phyloP scores from a whole-genome alignment of 2,113 vertebrate species.

The Sander lucioperca region DNA sequence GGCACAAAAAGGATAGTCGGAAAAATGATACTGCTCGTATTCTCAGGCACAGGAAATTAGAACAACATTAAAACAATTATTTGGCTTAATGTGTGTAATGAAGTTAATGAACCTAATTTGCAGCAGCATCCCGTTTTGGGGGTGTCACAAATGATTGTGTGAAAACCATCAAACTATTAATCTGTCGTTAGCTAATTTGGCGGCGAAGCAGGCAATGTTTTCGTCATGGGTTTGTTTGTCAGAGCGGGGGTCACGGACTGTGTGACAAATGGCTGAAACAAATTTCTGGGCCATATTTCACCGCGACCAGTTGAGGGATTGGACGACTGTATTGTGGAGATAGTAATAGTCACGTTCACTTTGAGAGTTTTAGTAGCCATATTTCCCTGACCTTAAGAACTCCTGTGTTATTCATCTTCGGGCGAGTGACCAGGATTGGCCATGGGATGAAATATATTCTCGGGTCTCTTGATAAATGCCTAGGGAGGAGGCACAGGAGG shows the following conservation, averaged over 20 bases:
- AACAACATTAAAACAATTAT: conserved; percentile 77
- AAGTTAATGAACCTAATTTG: conserved; percentile 75
- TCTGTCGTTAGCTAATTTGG: conserved; percentile 59
- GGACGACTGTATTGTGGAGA: conserved; percentile 82
- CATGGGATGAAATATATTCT: conserved; percentile 83
- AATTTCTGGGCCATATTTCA: conserved; percentile 74
- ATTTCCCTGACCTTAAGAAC: conserved; percentile 83
- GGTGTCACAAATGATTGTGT: conserved; percentile 62
- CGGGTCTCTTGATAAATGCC: conserved; percentile 79
- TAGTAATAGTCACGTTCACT: conserved; percentile 82
- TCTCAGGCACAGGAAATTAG: conserved; percentile 64
- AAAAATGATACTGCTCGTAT: conserved; percentile 49
- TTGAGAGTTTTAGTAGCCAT: conserved; percentile 84
- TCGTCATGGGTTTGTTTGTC: conserved; percentile 61
- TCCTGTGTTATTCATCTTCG: conserved; percentile 81
- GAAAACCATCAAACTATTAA: conserved; percentile 54
- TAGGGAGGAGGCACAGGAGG: conserved; percentile 59
- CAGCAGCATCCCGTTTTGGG: conserved; percentile 58
- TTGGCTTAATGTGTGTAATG: conserved; percentile 75
- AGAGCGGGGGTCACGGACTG: conserved; percentile 57
- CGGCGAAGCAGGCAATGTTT: conserved; percentile 34
- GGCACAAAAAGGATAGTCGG: conserved; percentile 64
- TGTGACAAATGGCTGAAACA: conserved; percentile 59
- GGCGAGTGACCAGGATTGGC: conserved; percentile 75
- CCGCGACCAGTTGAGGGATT: conserved; percentile 63